Base-by-base conservation (phyloP, 1,140 invertebrate species). In the silkworm (Bombyx mori) region DNA sequence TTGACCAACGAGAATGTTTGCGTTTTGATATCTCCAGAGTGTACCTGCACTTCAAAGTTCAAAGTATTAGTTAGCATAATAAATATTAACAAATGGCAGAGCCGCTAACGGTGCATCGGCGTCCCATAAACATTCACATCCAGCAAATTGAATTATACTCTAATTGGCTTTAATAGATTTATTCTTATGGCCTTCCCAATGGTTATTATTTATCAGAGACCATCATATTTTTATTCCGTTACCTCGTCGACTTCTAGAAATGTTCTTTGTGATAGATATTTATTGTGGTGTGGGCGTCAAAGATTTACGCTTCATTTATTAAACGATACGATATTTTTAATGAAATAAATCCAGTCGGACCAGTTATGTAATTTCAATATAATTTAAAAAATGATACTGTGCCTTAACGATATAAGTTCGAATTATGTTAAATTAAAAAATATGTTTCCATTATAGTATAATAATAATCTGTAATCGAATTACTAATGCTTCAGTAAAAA, bases 11-110 rank as follows among this genome's bases (percentile, higher is more conserved):
- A 5, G 26, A 35, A 35, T 35, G 26, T 75, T 77, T 79, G 60
- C 73, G 69, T 72, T 71, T 62, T 63, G 73, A 73, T 75, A 71
- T 74, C 67, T 66, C 70, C 35, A 42, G 57, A 53, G 54, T 46
- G 49, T 42, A 47, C 56, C 2, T 62, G 56, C 58, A 68, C 42
- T 60, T 61, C 51, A 46, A 60, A 59, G 44, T 50, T 10, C 26
- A 35, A 35, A 35, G 26, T 56, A 53, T 61, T 57, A 53, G 54
- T 54, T 61, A 60, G 56, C 55, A 58, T 53, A 56, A 45, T 63
- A 63, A 43, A 63, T 58, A 63, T 58, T 49, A 47, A 49, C 53
- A 57, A 44, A 61, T 54, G 56, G 57, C 43, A n/a, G 22, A n/a
- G 7, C 43, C 42, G 43, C 54, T 68, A 68, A 68, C 66, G 62